phyloP scores from a whole-genome alignment of 2,797 vertebrate species.

The Muraenolepis orangiensis region DNA sequence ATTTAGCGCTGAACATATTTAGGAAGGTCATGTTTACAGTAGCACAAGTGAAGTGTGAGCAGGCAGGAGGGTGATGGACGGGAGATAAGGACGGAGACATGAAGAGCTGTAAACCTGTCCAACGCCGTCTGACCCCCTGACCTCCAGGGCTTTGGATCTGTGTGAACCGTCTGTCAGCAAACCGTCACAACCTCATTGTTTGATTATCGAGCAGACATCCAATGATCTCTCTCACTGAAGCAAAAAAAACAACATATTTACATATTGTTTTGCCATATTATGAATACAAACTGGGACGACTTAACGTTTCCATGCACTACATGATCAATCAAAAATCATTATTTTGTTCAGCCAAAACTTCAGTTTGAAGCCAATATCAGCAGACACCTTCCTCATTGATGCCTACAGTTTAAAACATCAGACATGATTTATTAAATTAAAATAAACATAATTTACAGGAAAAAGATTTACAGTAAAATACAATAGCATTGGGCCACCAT shows the following conservation, averaged over 20 bases:
- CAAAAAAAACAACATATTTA: not conserved
- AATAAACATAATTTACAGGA: too few species aligned
- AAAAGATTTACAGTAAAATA: too few species aligned
- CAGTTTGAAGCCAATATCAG: not conserved
- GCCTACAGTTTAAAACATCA: too few species aligned
- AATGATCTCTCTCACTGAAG: not conserved
- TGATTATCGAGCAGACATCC: not conserved
- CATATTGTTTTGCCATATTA: not conserved
- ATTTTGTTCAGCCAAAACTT: too few species aligned
- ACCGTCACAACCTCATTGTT: not conserved
- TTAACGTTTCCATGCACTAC: too few species aligned
- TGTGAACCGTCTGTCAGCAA: not conserved
- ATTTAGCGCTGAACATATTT: constrained; percentile 46
- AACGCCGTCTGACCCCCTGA: constrained; percentile 32
- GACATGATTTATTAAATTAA: too few species aligned
- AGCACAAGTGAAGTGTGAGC: constrained; percentile 44
- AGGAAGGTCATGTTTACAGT: constrained; percentile 49
- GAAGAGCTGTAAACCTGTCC: constrained; percentile 15
- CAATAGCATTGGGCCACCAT: too few species aligned
- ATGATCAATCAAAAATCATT: too few species aligned
- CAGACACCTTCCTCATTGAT: not conserved
- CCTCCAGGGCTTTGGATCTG: constrained; percentile 7
- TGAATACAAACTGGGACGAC: not conserved
- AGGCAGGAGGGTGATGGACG: constrained; percentile 38
- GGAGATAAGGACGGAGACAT: constrained; percentile 33